Evolutionary conservation across 2,888 invertebrate genomes (phyloP), one percentile per base, ranked within the genome.

Genomic region (Hipparchia sbordonii): DNA sequence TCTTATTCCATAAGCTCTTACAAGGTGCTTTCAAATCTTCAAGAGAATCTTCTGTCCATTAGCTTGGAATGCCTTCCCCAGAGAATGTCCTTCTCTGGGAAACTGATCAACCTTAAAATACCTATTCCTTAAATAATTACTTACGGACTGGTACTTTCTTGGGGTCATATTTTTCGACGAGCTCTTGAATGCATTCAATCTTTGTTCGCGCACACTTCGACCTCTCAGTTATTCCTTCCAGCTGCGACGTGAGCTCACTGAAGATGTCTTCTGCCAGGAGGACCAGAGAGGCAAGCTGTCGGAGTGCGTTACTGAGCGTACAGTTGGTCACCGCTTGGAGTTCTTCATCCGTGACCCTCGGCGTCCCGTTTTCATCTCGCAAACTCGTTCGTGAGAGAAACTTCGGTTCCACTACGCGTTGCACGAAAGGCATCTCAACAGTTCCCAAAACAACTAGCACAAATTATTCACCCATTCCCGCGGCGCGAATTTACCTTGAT

Each of bases 111-210:
- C 39, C 39, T 39, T 4, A 23, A 23, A 23, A 23, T 23, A 23
- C 23, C 23, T 39, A 39, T 39, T 39, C 39, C 0, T 39, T 39
- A 10, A 13, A 61, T 45, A n/a, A n/a, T 1, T 60, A 98, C 98
- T 98, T 95, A 98, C 98, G 98, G 95, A 98, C 98, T 96, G 97
- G 96, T 87, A 98, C 97, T 91, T 96, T 96, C 95, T 97, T 98
- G 75, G 98, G 98, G 91, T 98, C 97, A 91, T 96, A 96, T 77
- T 94, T 94, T 82, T 95, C 95, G 82, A 97, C 96, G 82, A 95
- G 95, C 80, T 95, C 95, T 85, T 96, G 96, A 81, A 98, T 95
- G 81, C 91, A 93, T 80, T 94, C 94, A 81, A 98, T 95, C 87
- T 96, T 96, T 72, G 92, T 90, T 86, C 96, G 96, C 72, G 98